Percentiles rank a stretch among this genome's conserved stretches.
Evolutionary conservation across 2,888 invertebrate species (phyloP).

Genomic region (Perithous albicinctus): DNA sequence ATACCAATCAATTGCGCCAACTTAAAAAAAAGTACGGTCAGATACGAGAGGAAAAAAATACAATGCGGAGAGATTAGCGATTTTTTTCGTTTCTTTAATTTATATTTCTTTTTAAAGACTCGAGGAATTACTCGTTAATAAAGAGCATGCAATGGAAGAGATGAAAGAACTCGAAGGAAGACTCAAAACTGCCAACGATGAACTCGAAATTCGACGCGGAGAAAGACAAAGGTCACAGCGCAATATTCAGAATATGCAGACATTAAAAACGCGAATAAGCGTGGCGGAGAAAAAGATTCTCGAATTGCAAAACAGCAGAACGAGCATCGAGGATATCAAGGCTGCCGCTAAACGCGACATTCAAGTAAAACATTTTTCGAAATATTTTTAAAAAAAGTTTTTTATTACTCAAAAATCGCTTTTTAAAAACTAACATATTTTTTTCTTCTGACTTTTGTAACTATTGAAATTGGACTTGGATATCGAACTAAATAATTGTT

Average conservation of each 20-base stretch:
- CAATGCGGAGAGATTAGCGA: slow-evolving; percentile 58
- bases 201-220: slow-evolving; percentile 74
- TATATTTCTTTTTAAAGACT: slow-evolving; percentile 79
- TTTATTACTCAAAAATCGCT: neutral
- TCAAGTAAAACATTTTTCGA: slow-evolving; percentile 70
- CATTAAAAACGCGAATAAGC: slow-evolving; percentile 75
- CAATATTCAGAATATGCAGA: slow-evolving; percentile 72
- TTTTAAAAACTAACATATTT: neutral
- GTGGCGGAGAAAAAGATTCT: slow-evolving; percentile 75
- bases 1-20: slow-evolving; percentile 85
- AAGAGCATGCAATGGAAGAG: slow-evolving; percentile 70
- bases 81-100: neutral
- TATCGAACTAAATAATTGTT: no score
- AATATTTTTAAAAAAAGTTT: neutral
- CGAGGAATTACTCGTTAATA: slow-evolving; percentile 73
- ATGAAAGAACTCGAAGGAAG: slow-evolving; percentile 78
- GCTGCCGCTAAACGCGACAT: slow-evolving; percentile 71
- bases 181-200: slow-evolving; percentile 67
- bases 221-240: slow-evolving; percentile 70
- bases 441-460: slow-evolving; percentile 2
- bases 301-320: slow-evolving; percentile 79
- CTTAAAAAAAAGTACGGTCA: slow-evolving; percentile 77
- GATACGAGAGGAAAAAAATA: neutral
- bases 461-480: no score
- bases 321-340: slow-evolving; percentile 77